These are phyloP conservation scores for Pheosia tremula DNA, from an alignment of 2,888 invertebrate species.

Conservation along the genomic window DNA sequence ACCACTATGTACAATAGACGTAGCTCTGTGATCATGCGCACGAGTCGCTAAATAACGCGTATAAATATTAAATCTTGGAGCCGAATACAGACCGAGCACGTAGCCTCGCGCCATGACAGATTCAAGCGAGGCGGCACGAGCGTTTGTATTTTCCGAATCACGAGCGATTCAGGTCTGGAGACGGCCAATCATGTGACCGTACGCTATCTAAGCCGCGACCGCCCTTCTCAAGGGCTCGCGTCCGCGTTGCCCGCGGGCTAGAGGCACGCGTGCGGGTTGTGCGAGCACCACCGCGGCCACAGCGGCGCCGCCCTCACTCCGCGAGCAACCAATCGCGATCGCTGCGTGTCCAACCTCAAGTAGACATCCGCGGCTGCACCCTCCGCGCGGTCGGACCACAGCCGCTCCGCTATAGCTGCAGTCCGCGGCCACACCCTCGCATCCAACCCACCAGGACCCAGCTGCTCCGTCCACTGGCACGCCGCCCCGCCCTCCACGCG, in stretches of 20 bases:
- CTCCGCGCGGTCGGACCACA: conserved; percentile 87
- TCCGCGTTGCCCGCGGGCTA: conserved; percentile 40
- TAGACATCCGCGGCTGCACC: conserved; percentile 86
- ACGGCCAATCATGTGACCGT: not conserved
- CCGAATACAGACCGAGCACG: too few species aligned
- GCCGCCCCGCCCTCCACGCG: conserved; percentile 89
- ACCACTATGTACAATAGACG: conserved; percentile 48
- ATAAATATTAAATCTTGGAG: too few species aligned
- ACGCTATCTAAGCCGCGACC: not conserved
- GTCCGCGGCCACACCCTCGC: conserved; percentile 93
- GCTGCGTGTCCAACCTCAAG: conserved; percentile 87
- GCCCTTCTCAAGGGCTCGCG: conserved; percentile 2
- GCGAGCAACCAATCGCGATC: conserved; percentile 85
- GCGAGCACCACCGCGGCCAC: conserved; percentile 91
- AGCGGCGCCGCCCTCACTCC: conserved; percentile 88
- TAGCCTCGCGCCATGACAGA: too few species aligned
- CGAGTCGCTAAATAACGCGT: not conserved
- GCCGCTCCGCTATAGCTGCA: conserved; percentile 92
- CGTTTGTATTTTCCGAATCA: too few species aligned
- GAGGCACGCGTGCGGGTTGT: conserved; percentile 90
- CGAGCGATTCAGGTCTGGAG: too few species aligned
- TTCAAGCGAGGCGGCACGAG: too few species aligned
- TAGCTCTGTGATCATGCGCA: conserved; percentile 15
- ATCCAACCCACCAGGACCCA: conserved; percentile 89
- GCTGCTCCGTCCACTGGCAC: conserved; percentile 94